Percentiles rank a stretch among this genome's conserved stretches.
Conservation (phyloP, 1,140 invertebrate species). For the Drosophila nebulosa region DNA sequence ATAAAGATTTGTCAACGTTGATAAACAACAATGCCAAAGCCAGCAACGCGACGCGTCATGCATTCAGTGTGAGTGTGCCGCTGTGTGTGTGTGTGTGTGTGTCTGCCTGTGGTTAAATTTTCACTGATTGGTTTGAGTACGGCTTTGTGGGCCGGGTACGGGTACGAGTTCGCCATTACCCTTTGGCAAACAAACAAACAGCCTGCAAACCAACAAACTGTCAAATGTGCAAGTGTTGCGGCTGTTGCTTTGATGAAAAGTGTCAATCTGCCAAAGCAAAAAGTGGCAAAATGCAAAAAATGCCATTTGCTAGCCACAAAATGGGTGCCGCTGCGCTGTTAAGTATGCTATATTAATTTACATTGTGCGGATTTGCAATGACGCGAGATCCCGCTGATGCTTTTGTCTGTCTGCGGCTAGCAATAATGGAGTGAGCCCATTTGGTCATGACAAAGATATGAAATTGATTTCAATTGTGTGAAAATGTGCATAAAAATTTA, state of each 20-base stretch:
- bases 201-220: constrained; percentile 16
- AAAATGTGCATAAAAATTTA: background rate
- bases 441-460: constrained; percentile 9
- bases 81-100: background rate
- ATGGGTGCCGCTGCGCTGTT: constrained; percentile 40
- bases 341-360: constrained; percentile 77
- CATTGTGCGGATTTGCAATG: constrained; percentile 51
- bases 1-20: constrained; percentile 78
- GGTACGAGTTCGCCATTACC: background rate
- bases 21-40: constrained; percentile 70
- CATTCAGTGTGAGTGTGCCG: background rate
- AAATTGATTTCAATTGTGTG: constrained; percentile 34
- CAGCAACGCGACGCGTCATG: constrained; percentile 35
- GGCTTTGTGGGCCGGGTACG: background rate
- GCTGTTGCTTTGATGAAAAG: constrained; percentile 59
- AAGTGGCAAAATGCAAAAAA: constrained; percentile 18
- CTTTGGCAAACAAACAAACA: constrained; percentile 46
- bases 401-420: constrained; percentile 56
- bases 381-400: constrained; percentile 3
- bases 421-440: background rate
- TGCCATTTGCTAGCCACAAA: constrained; percentile 50
- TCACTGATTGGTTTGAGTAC: background rate
- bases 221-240: constrained; percentile 67
- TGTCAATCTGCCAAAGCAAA: constrained; percentile 39
- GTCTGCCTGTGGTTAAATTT: constrained; percentile 44